These are phyloP conservation scores for Drosophila bifasciata DNA, from an alignment of 1,140 invertebrate species.

Conservation along the genomic window DNA sequence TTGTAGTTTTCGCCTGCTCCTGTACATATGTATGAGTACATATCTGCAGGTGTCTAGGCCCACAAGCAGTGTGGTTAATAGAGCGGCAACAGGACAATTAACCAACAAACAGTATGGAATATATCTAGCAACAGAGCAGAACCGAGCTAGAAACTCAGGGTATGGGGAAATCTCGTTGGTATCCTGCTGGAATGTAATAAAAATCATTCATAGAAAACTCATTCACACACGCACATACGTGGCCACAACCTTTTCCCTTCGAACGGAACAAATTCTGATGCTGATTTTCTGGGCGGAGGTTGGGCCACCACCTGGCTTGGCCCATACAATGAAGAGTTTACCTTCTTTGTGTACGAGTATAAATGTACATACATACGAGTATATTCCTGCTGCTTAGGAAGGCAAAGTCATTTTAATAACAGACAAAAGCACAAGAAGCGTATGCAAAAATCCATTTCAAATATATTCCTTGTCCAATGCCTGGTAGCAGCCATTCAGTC, in stretches of 20 bases:
- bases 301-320: background rate
- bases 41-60: background rate
- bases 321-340: constrained; percentile 41
- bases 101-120: constrained; percentile 32
- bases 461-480: constrained; percentile 68
- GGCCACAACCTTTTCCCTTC: constrained; percentile 19
- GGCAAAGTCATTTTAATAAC: constrained; percentile 69
- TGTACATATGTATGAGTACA: background rate
- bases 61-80: constrained; percentile 54
- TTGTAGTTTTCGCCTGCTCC: constrained; percentile 3
- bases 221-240: constrained; percentile 30
- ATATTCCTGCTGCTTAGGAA: constrained; percentile 7
- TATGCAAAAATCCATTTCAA: constrained; percentile 72
- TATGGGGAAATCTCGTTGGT: background rate
- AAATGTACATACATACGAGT: background rate
- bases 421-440: constrained; percentile 65
- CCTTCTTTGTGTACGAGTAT: constrained; percentile 19
- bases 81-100: constrained; percentile 62
- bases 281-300: background rate
- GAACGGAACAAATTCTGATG: too few species aligned
- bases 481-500: constrained; percentile 17
- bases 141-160: constrained; percentile 3
- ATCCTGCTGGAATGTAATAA: constrained; percentile 42
- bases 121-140: background rate
- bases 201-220: constrained; percentile 38